Conservation (phyloP, 2,113 vertebrate genomes). For the Mionectes macconnelli region DNA sequence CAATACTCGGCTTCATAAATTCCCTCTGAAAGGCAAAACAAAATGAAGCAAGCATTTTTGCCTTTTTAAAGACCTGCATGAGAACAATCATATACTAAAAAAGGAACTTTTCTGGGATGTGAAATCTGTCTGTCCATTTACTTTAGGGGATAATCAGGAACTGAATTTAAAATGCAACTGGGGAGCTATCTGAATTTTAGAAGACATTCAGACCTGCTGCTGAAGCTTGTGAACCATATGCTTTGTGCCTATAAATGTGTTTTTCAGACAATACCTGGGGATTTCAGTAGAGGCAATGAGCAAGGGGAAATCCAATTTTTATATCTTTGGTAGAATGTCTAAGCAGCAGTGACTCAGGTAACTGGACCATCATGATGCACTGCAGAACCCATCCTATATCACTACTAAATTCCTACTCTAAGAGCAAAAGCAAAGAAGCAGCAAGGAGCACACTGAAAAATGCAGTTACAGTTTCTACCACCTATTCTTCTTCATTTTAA, state of each 20-base stretch:
- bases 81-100: not conserved
- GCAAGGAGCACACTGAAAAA: not conserved
- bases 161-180: not conserved
- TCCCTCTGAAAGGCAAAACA: not conserved
- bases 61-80: not conserved
- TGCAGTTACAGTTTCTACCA: not conserved
- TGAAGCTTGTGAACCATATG: not conserved
- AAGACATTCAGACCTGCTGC: not conserved
- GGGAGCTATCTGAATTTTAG: not conserved
- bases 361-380: not conserved
- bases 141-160: not conserved
- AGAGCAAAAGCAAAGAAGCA: not conserved
- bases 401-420: not conserved
- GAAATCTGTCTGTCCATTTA: conserved; percentile 15
- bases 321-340: not conserved
- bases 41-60: not conserved
- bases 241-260: not conserved
- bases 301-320: not conserved
- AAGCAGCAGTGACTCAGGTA: not conserved
- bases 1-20: not conserved
- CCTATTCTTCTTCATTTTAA: not conserved
- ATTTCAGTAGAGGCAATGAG: not conserved
- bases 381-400: not conserved
- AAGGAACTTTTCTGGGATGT: not conserved
- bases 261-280: not conserved